These are phyloP conservation scores for Psammodynastes pulverulentus DNA, from an alignment of 2,113 vertebrate species.

Conservation along the genomic window DNA sequence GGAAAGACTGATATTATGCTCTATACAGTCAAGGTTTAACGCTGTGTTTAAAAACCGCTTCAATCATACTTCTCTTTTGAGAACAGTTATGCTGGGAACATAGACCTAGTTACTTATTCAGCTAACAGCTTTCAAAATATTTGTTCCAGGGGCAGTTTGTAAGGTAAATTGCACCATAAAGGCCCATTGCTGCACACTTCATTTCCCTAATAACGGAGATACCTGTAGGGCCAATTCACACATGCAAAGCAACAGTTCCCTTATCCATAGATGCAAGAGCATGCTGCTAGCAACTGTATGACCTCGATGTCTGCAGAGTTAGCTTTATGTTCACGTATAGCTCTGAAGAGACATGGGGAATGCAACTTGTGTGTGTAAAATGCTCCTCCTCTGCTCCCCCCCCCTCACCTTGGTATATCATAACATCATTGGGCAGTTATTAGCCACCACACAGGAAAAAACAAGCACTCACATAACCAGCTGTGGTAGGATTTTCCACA, in stretches of 20 bases:
- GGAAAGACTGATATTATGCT: not conserved
- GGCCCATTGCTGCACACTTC: not conserved
- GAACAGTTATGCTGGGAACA: not conserved
- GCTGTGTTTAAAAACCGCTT: not conserved
- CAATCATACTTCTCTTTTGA: not conserved
- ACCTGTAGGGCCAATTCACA: not conserved
- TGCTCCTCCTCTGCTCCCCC: not conserved
- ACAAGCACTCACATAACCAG: conserved; percentile 70
- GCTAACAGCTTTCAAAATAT: not conserved
- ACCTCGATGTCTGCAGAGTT: not conserved
- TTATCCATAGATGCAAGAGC: not conserved
- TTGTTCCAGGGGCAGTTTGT: not conserved
- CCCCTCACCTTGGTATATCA: not conserved
- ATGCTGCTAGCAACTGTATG: not conserved
- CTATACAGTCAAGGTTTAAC: not conserved
- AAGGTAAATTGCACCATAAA: not conserved
- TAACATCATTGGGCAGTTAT: not conserved
- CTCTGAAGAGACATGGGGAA: not conserved
- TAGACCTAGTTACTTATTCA: not conserved
- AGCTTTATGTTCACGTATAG: not conserved
- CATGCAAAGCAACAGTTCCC: not conserved
- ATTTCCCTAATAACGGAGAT: not conserved
- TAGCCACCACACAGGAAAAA: not conserved
- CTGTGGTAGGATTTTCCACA: conserved; percentile 59
- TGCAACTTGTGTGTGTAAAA: not conserved